Base-by-base conservation (phyloP, 2,113 vertebrate genomes). In the Peromyscus californicus region DNA sequence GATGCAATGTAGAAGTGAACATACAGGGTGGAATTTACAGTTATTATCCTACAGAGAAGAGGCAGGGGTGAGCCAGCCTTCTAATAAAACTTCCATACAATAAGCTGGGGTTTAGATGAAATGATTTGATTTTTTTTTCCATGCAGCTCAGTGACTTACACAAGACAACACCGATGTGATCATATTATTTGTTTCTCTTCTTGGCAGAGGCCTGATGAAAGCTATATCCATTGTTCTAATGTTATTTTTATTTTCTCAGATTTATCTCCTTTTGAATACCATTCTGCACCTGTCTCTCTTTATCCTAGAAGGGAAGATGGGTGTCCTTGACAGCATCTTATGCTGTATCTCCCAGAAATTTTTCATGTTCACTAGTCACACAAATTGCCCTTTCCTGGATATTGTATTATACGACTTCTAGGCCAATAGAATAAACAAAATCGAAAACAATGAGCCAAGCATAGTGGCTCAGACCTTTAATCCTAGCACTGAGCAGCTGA, bases 71-170 rank as follows among this genome's bases (percentile, higher is more conserved):
- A 33, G 86, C 97, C 90, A 79, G 45, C 85, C 7, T 72, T 93
- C 78, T 90, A 97, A 97, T 95, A 96, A 96, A 97, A 92, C 91
- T 95, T 97, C 82, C 2, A 92, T 26, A 90, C 75, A 96, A 69
- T 95, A 70, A 98, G 10, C 42, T 57, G 31, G 8, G 85, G 39
- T 67, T 67, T 94, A 97, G 72, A 96, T 95, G 85, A 98, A 97
- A 97, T 97, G 59, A 96, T 84, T 97, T 85, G 84, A 95, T 97
- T 94, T 97, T 89, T 91, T 91, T 89, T 94, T 79, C 80, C 74
- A 59, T 97, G 84, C 36, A 91, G 97, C 93, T 97, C 94, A 69
- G 51, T 98, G 97, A 97, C 97, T 98, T 98, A 97, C 89, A 48
- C 79, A 85, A 88, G 94, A 83, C 96, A 97, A 97, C 98, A 96